Conservation (phyloP, 2,113 vertebrate genomes). For the Rhineura floridana region DNA sequence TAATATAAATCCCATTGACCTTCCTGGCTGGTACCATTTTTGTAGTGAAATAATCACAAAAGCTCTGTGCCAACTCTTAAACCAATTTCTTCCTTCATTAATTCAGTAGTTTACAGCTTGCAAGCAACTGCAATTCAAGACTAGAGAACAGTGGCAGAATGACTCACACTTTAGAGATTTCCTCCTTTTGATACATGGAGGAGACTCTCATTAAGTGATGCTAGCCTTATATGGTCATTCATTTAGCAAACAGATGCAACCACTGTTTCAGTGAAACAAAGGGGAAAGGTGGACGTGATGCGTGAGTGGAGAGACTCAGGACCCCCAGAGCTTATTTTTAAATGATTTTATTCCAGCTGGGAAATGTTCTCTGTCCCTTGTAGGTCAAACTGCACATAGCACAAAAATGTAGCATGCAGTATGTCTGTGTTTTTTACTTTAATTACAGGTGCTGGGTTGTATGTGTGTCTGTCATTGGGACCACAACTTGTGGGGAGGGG, state of each 20-base stretch:
- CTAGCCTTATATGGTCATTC: constrained; percentile 41
- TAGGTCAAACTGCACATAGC: too few relatives aligned
- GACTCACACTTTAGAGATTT: constrained; percentile 27
- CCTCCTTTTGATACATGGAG: constrained; percentile 52
- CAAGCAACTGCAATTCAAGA: constrained; percentile 32
- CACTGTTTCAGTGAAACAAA: neutral
- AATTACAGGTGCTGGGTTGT: too few relatives aligned
- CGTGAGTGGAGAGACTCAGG: neutral
- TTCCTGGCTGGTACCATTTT: neutral
- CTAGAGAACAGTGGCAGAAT: constrained; percentile 34
- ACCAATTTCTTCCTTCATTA: constrained; percentile 13
- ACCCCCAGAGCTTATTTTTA: neutral
- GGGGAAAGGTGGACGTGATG: neutral
- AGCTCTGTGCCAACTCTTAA: neutral
- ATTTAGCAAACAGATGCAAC: neutral
- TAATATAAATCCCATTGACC: neutral
- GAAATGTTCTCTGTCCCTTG: neutral
- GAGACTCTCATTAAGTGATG: constrained; percentile 56
- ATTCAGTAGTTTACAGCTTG: constrained; percentile 14
- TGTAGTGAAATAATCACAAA: neutral
- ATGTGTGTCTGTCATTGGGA: too few relatives aligned
- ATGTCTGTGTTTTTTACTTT: too few relatives aligned
- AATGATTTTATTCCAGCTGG: neutral
- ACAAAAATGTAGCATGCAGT: neutral
- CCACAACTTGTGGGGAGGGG: too few relatives aligned